Evolutionary conservation across 2,888 invertebrate species (phyloP), one percentile per base, ranked within the genome.

Genomic region (Campoplex capitator): DNA sequence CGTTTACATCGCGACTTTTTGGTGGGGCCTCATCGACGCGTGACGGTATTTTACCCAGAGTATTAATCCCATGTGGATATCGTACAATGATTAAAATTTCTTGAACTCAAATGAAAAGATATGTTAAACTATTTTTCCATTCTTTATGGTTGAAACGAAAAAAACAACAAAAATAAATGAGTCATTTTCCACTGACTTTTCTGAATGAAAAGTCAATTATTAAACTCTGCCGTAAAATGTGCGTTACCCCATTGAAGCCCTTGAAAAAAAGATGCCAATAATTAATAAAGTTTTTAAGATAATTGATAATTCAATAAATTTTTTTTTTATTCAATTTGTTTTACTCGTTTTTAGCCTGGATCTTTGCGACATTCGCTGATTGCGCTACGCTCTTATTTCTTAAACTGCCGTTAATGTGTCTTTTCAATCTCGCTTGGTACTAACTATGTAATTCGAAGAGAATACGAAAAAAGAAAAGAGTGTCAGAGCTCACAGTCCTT

Each of bases 311-410:
- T 67, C 73, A 73, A 82, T 79, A 58, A 76, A 54, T 54, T 8
- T 38, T 74, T 38, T 74, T 74, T 83, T 65, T 80, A 68, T 32
- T 51, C 2, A 8, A 45, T 62, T 83, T 65, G 23, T 48, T 87
- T 77, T 73, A 83, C 85, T 91, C 75, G 35, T 32, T 23, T 23
- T 74, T 73, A 75, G 91, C 88, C 90, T 90, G 88, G 84, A 89
- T 90, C 88, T 87, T 90, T 91, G 88, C 89, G 87, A 89, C 89
- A 90, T 89, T 88, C 88, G 90, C 90, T 93, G 92, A 93, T 93
- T 92, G 92, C 92, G 88, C 92, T 92, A 92, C 91, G 92, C 92
- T 88, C 92, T 84, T 75, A 48, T 54, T 89, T 89, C 84, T 65
- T 89, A 88, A 89, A 88, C 88, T 90, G 89, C 88, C 88, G 90